Conservation (phyloP, 2,113 vertebrate genomes). For the Cyanistes caeruleus region DNA sequence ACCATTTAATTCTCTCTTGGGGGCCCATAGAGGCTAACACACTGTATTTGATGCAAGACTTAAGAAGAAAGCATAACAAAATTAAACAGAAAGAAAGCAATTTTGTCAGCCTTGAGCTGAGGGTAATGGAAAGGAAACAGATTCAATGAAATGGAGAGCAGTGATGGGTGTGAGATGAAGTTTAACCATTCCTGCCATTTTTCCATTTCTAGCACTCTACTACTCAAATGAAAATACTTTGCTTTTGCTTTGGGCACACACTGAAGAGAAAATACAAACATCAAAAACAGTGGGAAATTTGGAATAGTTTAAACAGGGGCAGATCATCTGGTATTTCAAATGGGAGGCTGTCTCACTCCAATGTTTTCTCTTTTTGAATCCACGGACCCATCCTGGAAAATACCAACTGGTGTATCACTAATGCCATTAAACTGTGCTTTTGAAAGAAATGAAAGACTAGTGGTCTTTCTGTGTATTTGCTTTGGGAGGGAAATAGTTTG, state of each 20-base stretch:
- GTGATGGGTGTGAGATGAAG: not conserved
- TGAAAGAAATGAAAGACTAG: not conserved
- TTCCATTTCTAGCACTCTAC: not conserved
- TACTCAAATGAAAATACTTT: not conserved
- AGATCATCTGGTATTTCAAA: not conserved
- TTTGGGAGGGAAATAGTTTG: not conserved
- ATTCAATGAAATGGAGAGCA: not conserved
- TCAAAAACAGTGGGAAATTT: not conserved
- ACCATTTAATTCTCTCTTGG: constrained; percentile 28
- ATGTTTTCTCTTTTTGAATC: not conserved
- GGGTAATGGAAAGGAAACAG: not conserved
- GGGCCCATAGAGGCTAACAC: not conserved
- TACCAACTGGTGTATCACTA: not conserved
- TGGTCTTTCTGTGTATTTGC: not conserved
- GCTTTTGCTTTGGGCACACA: not conserved
- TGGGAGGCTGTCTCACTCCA: not conserved
- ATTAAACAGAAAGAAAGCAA: not conserved
- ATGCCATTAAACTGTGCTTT: not conserved
- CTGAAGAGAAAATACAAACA: not conserved
- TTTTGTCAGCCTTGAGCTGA: not conserved
- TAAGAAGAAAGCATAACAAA: not conserved
- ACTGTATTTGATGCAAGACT: not conserved
- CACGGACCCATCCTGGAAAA: not conserved
- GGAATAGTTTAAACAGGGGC: not conserved
- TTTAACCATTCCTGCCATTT: not conserved